Evolutionary conservation across 1,140 invertebrate genomes (phyloP).

Genomic region (Dolichoris vasculosae): DNA sequence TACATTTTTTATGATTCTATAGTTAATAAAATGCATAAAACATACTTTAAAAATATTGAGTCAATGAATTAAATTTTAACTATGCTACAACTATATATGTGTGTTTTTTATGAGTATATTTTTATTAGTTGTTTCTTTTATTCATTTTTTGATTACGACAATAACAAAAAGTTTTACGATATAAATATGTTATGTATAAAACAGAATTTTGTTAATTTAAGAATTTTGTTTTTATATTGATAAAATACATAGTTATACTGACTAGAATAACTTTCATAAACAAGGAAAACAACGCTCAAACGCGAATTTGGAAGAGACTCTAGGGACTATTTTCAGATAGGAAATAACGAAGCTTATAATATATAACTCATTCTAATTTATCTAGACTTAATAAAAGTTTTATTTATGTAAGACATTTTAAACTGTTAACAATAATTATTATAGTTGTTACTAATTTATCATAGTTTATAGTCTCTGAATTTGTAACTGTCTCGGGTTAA

Average conservation of each 20-base stretch:
- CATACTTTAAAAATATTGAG: background rate
- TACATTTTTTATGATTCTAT: background rate
- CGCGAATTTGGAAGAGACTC: conserved; percentile 2
- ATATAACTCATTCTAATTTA: background rate
- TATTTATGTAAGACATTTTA: background rate
- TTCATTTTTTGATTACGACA: background rate
- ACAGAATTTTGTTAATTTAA: background rate
- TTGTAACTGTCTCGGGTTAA: background rate
- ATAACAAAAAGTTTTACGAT: background rate
- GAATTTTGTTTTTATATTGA: background rate
- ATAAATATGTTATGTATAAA: background rate
- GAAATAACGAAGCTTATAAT: background rate
- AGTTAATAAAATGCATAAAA: background rate
- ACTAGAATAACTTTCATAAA: background rate
- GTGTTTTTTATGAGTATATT: background rate
- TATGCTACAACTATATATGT: background rate
- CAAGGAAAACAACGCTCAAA: conserved; percentile 3
- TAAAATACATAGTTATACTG: background rate
- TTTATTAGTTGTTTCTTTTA: background rate
- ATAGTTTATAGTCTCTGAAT: background rate
- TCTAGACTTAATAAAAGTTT: background rate
- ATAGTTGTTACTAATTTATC: background rate
- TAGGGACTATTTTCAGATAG: background rate
- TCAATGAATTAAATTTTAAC: background rate
- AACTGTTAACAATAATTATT: background rate